phyloP scores from a whole-genome alignment of 2,797 vertebrate genomes.

The Clarias platycephalus region DNA sequence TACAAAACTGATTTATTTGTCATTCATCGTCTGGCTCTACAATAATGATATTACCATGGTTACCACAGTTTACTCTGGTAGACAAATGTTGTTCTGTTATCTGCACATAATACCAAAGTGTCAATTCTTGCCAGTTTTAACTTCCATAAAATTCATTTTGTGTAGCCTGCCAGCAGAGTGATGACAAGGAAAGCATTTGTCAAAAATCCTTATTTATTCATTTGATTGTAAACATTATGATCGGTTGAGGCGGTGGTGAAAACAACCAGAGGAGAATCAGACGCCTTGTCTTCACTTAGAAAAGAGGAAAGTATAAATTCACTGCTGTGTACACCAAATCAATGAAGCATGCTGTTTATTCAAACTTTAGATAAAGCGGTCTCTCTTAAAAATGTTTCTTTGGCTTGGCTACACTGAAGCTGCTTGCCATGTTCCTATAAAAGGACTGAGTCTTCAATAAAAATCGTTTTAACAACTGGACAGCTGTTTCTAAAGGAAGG shows the following conservation, averaged over 20 bases:
- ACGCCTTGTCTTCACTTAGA: conserved; percentile 56
- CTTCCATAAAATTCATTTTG: background rate
- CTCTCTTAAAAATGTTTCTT: conserved; percentile 73
- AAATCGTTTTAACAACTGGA: conserved; percentile 61
- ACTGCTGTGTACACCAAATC: conserved; percentile 64
- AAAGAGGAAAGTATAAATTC: conserved; percentile 61
- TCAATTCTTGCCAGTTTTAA: background rate
- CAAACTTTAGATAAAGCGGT: conserved; percentile 63
- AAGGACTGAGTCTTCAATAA: conserved; percentile 61
- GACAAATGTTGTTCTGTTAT: background rate
- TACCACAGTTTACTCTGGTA: background rate
- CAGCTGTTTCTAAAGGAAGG: background rate
- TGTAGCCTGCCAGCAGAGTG: background rate
- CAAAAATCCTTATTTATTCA: background rate
- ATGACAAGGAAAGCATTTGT: background rate
- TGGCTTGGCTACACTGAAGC: conserved; percentile 68
- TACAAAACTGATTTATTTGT: too few relatives aligned
- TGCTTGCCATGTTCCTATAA: conserved; percentile 73
- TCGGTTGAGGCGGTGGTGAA: background rate
- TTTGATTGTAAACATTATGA: background rate
- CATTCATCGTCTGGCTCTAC: too few relatives aligned
- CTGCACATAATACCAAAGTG: background rate
- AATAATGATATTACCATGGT: too few relatives aligned
- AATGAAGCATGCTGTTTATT: conserved; percentile 61
- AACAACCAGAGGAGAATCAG: background rate